These are phyloP conservation scores for Azorinus chamasolen DNA, from an alignment of 2,888 invertebrate genomes.

Conservation along the genomic window DNA sequence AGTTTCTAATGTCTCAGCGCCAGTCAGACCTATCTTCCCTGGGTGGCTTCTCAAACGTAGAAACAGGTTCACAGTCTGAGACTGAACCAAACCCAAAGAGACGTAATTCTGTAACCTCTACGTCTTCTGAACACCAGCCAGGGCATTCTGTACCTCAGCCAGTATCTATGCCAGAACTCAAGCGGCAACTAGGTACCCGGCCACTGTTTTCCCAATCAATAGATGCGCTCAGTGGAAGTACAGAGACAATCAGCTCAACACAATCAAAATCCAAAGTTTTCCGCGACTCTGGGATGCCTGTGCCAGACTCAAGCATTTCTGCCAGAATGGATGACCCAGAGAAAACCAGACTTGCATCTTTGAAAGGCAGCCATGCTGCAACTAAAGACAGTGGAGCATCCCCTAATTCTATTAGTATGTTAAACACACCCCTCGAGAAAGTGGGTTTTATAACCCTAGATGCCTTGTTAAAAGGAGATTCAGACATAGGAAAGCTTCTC, in stretches of 20 bases:
- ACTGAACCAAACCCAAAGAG: constrained; percentile 24
- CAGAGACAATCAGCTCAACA: constrained; percentile 32
- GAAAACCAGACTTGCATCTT: not conserved
- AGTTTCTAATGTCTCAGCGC: constrained; percentile 62
- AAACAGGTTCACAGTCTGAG: constrained; percentile 64
- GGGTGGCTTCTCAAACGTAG: constrained; percentile 60
- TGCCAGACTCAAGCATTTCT: not conserved
- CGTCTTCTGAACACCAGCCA: constrained; percentile 31
- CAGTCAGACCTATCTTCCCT: constrained; percentile 57
- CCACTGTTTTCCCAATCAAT: constrained; percentile 44
- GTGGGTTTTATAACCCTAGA: constrained; percentile 69
- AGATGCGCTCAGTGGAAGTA: constrained; percentile 57
- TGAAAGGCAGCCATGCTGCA: not conserved
- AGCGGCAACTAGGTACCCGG: not conserved
- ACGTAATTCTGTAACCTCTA: constrained; percentile 47
- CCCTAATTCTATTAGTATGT: constrained; percentile 47
- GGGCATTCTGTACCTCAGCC: no score
- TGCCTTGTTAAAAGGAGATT: constrained; percentile 55
- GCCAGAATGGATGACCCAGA: not conserved
- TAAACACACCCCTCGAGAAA: constrained; percentile 58
- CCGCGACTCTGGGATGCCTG: constrained; percentile 22
- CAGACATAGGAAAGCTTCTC: constrained; percentile 58
- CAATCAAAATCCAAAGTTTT: not conserved
- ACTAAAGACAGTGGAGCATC: constrained; percentile 3
- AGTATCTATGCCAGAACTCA: not conserved